Evolutionary conservation across 2,888 invertebrate species (phyloP).

Genomic region (Drosophila ochracea): DNA sequence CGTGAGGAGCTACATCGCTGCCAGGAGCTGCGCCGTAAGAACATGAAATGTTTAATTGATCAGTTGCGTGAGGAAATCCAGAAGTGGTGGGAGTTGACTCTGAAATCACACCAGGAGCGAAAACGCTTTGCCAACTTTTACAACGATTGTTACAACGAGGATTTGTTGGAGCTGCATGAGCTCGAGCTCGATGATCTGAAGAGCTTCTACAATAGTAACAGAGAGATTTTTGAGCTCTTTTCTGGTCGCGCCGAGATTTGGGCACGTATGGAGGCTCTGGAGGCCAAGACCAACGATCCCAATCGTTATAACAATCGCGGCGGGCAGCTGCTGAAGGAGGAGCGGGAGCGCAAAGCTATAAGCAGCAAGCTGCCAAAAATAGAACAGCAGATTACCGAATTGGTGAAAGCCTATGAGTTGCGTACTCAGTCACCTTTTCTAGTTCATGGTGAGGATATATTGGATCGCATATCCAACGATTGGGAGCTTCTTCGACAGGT

Average conservation of each 20-base stretch:
- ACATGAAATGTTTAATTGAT: slow-evolving; percentile 88
- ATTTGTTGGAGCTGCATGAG: slow-evolving; percentile 92
- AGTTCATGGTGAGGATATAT: slow-evolving; percentile 88
- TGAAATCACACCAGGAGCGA: slow-evolving; percentile 88
- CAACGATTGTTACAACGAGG: slow-evolving; percentile 91
- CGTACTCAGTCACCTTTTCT: slow-evolving; percentile 87
- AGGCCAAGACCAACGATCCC: slow-evolving; percentile 91
- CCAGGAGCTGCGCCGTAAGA: slow-evolving; percentile 90
- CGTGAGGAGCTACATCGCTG: slow-evolving; percentile 90
- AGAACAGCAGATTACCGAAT: slow-evolving; percentile 88
- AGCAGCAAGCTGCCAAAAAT: slow-evolving; percentile 90
- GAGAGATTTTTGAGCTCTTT: slow-evolving; percentile 89
- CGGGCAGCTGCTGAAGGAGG: slow-evolving; percentile 93
- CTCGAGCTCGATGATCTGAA: slow-evolving; percentile 90
- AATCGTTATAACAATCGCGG: slow-evolving; percentile 95
- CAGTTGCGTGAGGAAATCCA: slow-evolving; percentile 90
- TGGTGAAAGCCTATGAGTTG: slow-evolving; percentile 86
- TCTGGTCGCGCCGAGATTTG: slow-evolving; percentile 90
- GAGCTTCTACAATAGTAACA: slow-evolving; percentile 88
- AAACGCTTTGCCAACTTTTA: slow-evolving; percentile 88
- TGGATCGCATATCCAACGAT: slow-evolving; percentile 87
- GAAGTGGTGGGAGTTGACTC: slow-evolving; percentile 91
- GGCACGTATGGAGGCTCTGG: slow-evolving; percentile 91
- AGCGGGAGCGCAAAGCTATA: slow-evolving; percentile 93
- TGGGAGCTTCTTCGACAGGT: slow-evolving; percentile 86